Evolutionary conservation across 2,888 invertebrate species (phyloP), one percentile per base, ranked within the genome.

Genomic region (Trissolcus japonicus): DNA sequence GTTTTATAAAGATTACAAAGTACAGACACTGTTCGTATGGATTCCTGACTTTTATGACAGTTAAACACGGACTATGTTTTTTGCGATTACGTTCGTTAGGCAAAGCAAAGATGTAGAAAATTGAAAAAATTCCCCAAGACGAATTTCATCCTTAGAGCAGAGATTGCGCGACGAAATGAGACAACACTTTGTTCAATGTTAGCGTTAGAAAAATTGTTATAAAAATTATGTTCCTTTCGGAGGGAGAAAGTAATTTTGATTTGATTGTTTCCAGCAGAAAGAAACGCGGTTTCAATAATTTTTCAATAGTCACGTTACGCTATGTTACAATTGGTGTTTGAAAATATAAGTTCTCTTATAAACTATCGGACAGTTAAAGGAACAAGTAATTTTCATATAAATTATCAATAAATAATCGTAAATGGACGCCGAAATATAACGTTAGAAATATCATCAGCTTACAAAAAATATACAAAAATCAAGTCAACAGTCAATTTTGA

Each of bases 1-100:
- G 35, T 51, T 62, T 67, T 50, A 55, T 19, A 41, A 73, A 25
- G 41, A 50, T 67, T 35, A 35, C 35, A 21, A 51, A 54, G 65
- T 40, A 65, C 43, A 48, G 17, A 21, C 50, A 53, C 19, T 62
- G 50, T 46, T 56, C 67, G 73, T 67, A 74, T 67, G 66, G 66
- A 67, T 74, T 67, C 61, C 66, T 74, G 73, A 66, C 54, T 66
- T 61, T 41, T 43, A 50, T 56, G 55, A 60, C 67, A 63, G 57
- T 74, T 61, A 63, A 68, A 35, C 48, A 57, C 59, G 51, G 41
- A 62, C 41, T 63, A 59, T 46, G 14, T 51, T 57, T n/a, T 68
- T 51, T 61, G 4, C 11, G 3, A 51, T 48, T 40, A 56, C 41
- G 41, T 13, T 50, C 56, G 48, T 60, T 46, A 35, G 48, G 48